These are phyloP conservation scores for Silvanus unidentatus DNA, from an alignment of 2,888 invertebrate species.

Conservation along the genomic window DNA sequence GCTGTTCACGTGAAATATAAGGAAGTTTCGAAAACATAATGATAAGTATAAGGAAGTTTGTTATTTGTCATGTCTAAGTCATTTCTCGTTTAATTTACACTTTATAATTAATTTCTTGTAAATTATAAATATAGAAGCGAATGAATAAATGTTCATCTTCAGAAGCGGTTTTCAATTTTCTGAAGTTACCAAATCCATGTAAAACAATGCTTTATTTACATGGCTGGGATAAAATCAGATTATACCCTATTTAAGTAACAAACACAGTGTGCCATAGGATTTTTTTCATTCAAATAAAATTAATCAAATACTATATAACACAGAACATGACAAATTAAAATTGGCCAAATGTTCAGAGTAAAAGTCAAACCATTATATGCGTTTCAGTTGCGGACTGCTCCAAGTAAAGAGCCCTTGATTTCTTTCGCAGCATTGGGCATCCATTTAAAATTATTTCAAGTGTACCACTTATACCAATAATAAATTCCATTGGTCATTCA, in stretches of 20 bases:
- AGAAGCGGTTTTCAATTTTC: slow-evolving; percentile 23
- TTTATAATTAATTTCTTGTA: slow-evolving; percentile 17
- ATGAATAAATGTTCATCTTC: slow-evolving; percentile 19
- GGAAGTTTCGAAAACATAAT: no score
- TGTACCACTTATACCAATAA: slow-evolving; percentile 13
- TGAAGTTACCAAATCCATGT: slow-evolving; percentile 18
- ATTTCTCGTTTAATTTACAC: slow-evolving; percentile 16
- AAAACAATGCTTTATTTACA: no score
- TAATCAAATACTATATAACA: no score
- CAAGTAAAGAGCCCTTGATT: slow-evolving; percentile 5
- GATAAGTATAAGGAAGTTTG: no score
- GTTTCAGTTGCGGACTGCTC: slow-evolving; percentile 2
- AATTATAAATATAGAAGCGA: slow-evolving; percentile 15
- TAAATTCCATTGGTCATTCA: slow-evolving; percentile 13
- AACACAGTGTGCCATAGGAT: no score
- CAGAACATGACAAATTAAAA: no score
- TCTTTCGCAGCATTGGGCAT: slow-evolving; percentile 6
- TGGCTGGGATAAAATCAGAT: no score
- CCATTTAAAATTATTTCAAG: slow-evolving; percentile 18
- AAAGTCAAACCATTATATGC: not conserved
- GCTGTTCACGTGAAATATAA: no score
- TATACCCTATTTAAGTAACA: no score
- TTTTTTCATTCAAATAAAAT: no score
- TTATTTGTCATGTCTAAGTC: slow-evolving; percentile 1
- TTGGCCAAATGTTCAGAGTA: no score